Evolutionary conservation across 2,888 invertebrate species (phyloP).

Genomic region (Paralinhomoeus sp.): DNA sequence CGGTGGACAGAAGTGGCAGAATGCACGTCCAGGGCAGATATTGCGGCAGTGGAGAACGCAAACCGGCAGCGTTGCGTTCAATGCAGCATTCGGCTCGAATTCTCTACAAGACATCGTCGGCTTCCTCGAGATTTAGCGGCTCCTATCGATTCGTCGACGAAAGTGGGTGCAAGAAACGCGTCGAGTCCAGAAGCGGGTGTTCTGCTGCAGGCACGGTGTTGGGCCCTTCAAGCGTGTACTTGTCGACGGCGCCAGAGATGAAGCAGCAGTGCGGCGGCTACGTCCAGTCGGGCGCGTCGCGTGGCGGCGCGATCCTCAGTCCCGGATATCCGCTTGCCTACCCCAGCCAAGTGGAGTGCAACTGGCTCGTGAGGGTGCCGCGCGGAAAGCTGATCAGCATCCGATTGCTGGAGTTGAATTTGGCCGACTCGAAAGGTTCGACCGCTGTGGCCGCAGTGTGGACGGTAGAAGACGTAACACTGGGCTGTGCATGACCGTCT

Average conservation of each 20-base stretch:
- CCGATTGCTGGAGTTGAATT: constrained; percentile 26
- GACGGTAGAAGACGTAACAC: too few species aligned
- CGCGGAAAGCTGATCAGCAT: constrained; percentile 27
- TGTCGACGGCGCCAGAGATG: neutral
- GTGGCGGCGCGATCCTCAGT: constrained; percentile 25
- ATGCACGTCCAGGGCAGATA: constrained; percentile 4
- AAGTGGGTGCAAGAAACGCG: constrained; percentile 7
- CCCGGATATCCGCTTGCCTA: constrained; percentile 29
- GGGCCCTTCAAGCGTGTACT: neutral
- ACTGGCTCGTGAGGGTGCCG: constrained; percentile 30
- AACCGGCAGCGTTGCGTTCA: constrained; percentile 8
- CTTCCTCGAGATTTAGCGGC: constrained; percentile 9
- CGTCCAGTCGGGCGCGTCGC: too few species aligned
- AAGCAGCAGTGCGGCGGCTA: too few species aligned
- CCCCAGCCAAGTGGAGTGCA: constrained; percentile 27
- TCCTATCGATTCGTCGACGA: constrained; percentile 16
- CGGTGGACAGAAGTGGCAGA: constrained; percentile 10
- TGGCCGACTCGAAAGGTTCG: constrained; percentile 25
- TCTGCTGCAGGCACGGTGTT: neutral
- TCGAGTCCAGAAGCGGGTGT: neutral
- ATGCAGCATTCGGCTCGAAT: constrained; percentile 12
- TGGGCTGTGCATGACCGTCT: too few species aligned
- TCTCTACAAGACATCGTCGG: constrained; percentile 1
- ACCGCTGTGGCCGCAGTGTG: too few species aligned
- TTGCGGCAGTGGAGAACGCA: constrained; percentile 5